These are phyloP conservation scores for Oreochromis aureus DNA, from an alignment of 2,113 vertebrate species.

Conservation along the genomic window DNA sequence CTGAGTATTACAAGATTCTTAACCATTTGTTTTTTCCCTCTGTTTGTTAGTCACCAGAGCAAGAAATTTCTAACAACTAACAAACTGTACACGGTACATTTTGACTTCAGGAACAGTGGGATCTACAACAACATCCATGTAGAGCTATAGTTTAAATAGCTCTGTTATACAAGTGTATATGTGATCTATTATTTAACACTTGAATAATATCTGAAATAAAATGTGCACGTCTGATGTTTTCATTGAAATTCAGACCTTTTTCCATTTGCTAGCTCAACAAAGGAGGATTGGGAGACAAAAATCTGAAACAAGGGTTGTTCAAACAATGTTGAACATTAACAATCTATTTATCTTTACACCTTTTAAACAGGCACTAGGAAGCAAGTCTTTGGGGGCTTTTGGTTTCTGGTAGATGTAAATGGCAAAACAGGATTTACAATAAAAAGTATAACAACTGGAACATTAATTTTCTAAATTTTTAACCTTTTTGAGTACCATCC, in stretches of 20 bases:
- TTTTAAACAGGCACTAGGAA: neutral
- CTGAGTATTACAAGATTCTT: neutral
- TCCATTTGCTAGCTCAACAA: neutral
- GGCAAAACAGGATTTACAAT: neutral
- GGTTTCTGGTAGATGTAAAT: neutral
- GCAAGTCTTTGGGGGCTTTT: neutral
- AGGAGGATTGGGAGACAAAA: neutral
- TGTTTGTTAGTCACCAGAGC: neutral
- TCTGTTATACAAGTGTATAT: neutral
- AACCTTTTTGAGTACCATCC: neutral
- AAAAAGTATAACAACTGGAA: neutral
- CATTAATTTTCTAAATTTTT: neutral
- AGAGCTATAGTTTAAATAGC: neutral
- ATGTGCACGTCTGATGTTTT: neutral
- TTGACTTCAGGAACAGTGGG: neutral
- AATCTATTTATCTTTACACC: neutral
- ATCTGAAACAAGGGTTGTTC: neutral
- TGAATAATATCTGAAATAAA: neutral
- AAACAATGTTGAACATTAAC: neutral
- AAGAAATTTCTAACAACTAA: neutral
- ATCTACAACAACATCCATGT: neutral
- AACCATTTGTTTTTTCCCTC: neutral
- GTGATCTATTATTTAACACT: neutral
- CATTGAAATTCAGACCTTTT: neutral
- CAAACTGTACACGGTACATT: neutral